phyloP scores from a whole-genome alignment of 1,140 invertebrate genomes.

The Sinonovacula constricta region DNA sequence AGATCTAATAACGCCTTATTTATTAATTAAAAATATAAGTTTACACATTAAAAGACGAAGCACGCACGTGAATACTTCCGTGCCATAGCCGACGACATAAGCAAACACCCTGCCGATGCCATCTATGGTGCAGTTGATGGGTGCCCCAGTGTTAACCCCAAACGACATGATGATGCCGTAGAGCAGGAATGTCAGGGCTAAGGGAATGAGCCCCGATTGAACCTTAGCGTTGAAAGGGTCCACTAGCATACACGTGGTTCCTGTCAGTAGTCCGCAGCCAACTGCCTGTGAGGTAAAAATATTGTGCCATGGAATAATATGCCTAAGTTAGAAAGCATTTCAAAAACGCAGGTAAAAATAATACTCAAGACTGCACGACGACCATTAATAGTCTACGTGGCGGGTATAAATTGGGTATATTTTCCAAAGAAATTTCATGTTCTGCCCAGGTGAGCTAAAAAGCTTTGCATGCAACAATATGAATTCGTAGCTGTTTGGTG shows the following conservation, averaged over 20 bases:
- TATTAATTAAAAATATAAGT: too few species aligned
- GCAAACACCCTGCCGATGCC: slow-evolving; percentile 9
- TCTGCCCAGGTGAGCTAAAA: too few species aligned
- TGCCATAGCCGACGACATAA: slow-evolving; percentile 1
- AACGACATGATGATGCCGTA: slow-evolving; percentile 34
- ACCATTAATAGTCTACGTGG: not conserved
- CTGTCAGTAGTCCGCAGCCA: slow-evolving; percentile 25
- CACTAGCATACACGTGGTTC: slow-evolving; percentile 23
- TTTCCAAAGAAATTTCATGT: too few species aligned
- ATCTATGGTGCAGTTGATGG: slow-evolving; percentile 28
- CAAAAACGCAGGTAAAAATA: not conserved
- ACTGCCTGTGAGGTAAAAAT: slow-evolving; percentile 22
- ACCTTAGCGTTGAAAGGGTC: slow-evolving; percentile 34
- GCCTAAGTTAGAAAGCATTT: not conserved
- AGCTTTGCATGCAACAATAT: too few species aligned
- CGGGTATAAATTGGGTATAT: too few species aligned
- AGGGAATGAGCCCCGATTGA: slow-evolving; percentile 11
- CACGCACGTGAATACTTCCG: slow-evolving; percentile 25
- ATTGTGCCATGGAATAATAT: too few species aligned
- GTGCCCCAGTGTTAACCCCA: slow-evolving; percentile 18
- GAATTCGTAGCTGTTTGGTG: too few species aligned
- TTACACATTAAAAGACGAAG: too few species aligned
- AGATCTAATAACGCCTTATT: too few species aligned
- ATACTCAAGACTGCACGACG: not conserved
- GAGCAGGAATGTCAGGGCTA: slow-evolving; percentile 11